These are phyloP conservation scores for Formica exsecta DNA, from an alignment of 1,140 invertebrate genomes.

Conservation along the genomic window DNA sequence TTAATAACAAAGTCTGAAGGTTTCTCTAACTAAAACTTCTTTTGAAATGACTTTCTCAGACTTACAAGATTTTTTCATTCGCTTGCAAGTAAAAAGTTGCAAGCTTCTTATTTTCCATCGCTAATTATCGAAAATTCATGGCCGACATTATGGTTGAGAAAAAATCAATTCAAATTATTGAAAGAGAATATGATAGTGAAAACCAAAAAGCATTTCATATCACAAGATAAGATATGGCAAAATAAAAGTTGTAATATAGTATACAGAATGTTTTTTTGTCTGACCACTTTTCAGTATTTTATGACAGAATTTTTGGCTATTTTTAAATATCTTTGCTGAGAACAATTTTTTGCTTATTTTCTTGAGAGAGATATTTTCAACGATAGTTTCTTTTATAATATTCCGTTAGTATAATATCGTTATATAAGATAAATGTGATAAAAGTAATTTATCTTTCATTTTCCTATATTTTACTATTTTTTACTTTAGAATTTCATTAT, in stretches of 20 bases:
- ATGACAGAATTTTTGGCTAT: background rate
- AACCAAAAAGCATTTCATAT: background rate
- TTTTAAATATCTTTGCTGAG: background rate
- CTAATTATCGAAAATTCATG: background rate
- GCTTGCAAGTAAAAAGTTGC: background rate
- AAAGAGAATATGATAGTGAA: no score
- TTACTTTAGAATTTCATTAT: background rate
- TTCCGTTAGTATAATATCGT: no score
- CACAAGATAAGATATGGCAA: no score
- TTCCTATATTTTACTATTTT: background rate
- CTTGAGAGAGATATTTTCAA: no score
- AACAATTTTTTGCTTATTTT: no score
- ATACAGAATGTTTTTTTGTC: background rate
- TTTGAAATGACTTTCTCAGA: background rate
- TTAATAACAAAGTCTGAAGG: background rate
- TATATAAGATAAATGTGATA: no score
- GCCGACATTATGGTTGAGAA: no score
- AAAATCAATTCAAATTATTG: no score
- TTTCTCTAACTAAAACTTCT: background rate
- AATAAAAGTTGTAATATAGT: background rate
- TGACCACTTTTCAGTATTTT: background rate
- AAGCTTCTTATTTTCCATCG: background rate
- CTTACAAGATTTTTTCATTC: background rate
- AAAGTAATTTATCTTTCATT: background rate
- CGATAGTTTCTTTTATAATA: no score